Evolutionary conservation across 2,797 vertebrate genomes (phyloP).

Genomic region (Xerus rutilus): DNA sequence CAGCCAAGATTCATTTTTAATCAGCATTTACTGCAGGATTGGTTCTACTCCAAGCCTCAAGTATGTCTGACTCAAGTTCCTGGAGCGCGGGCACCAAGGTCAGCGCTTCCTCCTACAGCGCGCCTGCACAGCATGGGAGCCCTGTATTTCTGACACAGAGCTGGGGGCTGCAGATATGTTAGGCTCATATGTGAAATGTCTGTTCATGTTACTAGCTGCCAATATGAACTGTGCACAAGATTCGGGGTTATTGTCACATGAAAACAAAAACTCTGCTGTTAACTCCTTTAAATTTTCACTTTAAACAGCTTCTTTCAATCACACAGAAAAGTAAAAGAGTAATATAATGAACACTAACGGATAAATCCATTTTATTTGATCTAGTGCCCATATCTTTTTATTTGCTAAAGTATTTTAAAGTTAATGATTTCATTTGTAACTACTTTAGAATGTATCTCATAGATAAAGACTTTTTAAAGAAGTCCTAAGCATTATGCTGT

Average conservation of each 20-base stretch:
- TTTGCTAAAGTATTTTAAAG: slow-evolving; percentile 29
- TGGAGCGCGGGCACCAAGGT: not conserved
- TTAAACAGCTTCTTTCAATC: not conserved
- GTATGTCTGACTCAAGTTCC: slow-evolving; percentile 25
- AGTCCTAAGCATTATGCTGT: not conserved
- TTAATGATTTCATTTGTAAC: slow-evolving; percentile 50
- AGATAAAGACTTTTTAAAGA: not conserved
- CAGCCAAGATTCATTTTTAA: slow-evolving; percentile 47
- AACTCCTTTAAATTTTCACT: slow-evolving; percentile 31
- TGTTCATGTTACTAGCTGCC: not conserved
- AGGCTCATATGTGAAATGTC: not conserved
- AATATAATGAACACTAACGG: not conserved
- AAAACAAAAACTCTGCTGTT: slow-evolving; percentile 7
- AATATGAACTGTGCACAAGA: not conserved
- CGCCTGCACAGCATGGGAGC: not conserved
- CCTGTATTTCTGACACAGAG: not conserved
- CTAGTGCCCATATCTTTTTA: not conserved
- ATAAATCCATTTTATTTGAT: slow-evolving; percentile 3
- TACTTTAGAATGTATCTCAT: not conserved
- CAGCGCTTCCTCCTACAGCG: not conserved
- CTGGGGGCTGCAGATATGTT: not conserved
- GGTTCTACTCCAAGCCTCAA: slow-evolving; percentile 49
- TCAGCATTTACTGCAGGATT: not conserved
- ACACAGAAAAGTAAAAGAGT: not conserved
- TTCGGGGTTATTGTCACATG: not conserved